Conservation (phyloP, 2,113 vertebrate genomes). For the Ramphastos sulfuratus region DNA sequence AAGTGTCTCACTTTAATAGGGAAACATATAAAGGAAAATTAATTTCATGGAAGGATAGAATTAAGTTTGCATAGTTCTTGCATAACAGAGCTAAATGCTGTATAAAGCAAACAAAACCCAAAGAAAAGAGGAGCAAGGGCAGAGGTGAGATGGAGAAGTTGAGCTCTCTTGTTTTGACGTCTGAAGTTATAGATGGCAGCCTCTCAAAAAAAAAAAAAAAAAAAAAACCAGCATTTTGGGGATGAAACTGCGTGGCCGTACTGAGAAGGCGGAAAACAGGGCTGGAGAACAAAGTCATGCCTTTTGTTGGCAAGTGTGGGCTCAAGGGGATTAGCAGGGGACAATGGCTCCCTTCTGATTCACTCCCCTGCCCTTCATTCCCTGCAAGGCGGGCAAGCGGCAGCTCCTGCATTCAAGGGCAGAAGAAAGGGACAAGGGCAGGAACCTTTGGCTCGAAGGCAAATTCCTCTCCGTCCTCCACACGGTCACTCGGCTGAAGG, state of each 20-base stretch:
- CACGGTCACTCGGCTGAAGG: accelerated
- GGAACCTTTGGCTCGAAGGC: not conserved
- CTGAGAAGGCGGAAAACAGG: not conserved
- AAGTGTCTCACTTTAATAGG: not conserved
- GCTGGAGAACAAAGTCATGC: not conserved
- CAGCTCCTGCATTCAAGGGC: not conserved
- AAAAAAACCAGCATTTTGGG: not conserved
- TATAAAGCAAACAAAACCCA: not conserved
- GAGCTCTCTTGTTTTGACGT: accelerated
- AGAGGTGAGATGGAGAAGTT: not conserved
- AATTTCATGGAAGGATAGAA: not conserved
- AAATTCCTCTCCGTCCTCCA: not conserved
- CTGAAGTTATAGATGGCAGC: not conserved
- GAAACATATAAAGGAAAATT: not conserved
- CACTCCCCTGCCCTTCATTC: not conserved
- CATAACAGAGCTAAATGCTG: not conserved
- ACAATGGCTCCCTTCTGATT: not conserved
- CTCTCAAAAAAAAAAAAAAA: not conserved
- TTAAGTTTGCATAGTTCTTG: not conserved
- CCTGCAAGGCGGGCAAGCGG: not conserved
- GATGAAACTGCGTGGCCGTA: not conserved
- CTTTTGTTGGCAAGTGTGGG: not conserved
- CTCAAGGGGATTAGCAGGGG: not conserved
- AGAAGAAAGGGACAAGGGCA: not conserved
- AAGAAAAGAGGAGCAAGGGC: accelerated